phyloP scores from a whole-genome alignment of 2,888 invertebrate genomes.

The Chymomyza fuscimana region DNA sequence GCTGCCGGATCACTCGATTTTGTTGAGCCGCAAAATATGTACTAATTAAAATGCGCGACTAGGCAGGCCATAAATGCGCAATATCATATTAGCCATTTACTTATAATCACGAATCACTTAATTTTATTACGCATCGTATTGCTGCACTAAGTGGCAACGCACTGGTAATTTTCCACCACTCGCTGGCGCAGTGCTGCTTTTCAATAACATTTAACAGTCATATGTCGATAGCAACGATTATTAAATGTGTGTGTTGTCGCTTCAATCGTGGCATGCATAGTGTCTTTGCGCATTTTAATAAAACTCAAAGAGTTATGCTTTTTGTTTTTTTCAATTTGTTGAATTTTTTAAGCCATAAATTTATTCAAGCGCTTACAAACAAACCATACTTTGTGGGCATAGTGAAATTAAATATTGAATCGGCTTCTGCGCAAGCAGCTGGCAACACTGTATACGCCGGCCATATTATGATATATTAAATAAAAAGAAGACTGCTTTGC shows the following conservation, averaged over 20 bases:
- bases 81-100: too few relatives aligned
- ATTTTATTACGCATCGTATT: neutral
- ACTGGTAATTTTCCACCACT: neutral
- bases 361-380: neutral
- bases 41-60: neutral
- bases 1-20: constrained; percentile 27
- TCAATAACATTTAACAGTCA: neutral
- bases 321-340: neutral
- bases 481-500: constrained; percentile 58
- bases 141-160: neutral
- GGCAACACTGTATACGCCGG: constrained; percentile 72
- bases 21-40: too few relatives aligned
- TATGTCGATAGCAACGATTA: neutral
- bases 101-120: too few relatives aligned
- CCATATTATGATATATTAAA: constrained; percentile 71
- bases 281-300: neutral
- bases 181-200: neutral
- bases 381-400: neutral
- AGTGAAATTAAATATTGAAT: constrained; percentile 19
- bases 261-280: neutral
- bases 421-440: constrained; percentile 33
- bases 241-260: neutral
- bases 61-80: too few relatives aligned
- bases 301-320: neutral
- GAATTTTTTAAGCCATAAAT: neutral